A percentile compares a stretch with the other conserved stretches of the same genome.
Conservation (phyloP, 2,113 vertebrate genomes). For the Rallus limicola region DNA sequence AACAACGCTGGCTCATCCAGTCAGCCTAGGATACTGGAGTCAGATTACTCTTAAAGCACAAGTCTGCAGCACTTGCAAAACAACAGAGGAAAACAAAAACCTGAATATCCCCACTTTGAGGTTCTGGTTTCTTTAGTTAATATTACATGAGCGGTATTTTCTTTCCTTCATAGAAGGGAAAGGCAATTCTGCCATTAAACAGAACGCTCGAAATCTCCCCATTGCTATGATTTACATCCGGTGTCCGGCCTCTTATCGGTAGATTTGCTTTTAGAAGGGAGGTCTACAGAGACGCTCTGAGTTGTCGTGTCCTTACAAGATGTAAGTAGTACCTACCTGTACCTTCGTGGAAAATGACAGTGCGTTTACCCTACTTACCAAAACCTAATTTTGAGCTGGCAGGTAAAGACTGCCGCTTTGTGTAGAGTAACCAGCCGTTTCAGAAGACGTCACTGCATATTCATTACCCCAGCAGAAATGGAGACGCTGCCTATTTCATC, state of each 20-base stretch:
- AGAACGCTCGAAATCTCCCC: neutral
- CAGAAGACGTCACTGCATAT: neutral
- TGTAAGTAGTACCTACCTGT: neutral
- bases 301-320: neutral
- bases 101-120: neutral
- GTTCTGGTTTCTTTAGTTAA: neutral
- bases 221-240: neutral
- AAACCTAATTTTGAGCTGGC: neutral
- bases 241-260: neutral
- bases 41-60: neutral
- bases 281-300: neutral
- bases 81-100: neutral
- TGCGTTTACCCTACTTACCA: neutral
- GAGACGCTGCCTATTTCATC: neutral
- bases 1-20: constrained; percentile 13
- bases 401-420: constrained; percentile 4
- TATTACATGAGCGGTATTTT: neutral
- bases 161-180: neutral
- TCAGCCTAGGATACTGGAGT: neutral
- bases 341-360: neutral
- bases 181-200: neutral
- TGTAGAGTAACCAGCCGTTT: neutral
- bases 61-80: neutral
- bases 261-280: neutral
- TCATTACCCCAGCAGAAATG: neutral